phyloP scores from a whole-genome alignment of 2,888 invertebrate genomes.

The Herminia tarsipennalis region DNA sequence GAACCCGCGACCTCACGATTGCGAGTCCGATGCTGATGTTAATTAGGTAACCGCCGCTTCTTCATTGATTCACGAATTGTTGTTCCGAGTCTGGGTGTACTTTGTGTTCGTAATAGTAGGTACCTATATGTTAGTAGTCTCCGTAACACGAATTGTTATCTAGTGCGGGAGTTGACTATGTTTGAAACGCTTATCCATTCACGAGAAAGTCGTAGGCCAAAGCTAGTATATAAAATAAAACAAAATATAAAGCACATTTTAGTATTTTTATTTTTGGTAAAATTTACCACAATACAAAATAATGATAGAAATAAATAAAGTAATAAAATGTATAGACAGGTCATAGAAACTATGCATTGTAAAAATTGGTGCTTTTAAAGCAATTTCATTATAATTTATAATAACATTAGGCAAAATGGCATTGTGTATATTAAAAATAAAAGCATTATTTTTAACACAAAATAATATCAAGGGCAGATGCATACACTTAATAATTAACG shows the following conservation, averaged over 20 bases:
- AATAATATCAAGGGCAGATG: slow-evolving; percentile 83
- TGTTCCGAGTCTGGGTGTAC: too few relatives aligned
- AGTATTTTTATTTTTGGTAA: slow-evolving; percentile 86
- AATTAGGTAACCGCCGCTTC: too few relatives aligned
- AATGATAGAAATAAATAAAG: slow-evolving; percentile 85
- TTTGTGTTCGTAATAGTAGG: too few relatives aligned
- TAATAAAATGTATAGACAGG: slow-evolving; percentile 85
- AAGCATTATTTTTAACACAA: slow-evolving; percentile 81
- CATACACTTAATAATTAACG: slow-evolving; percentile 71
- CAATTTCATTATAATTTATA: slow-evolving; percentile 84
- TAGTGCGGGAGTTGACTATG: too few relatives aligned
- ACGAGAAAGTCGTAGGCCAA: too few relatives aligned
- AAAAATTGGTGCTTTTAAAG: slow-evolving; percentile 85
- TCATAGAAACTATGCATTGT: slow-evolving; percentile 84
- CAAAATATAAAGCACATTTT: slow-evolving; percentile 82
- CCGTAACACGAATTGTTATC: too few relatives aligned
- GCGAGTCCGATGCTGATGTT: too few relatives aligned
- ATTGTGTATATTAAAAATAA: slow-evolving; percentile 84
- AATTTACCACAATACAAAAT: slow-evolving; percentile 85
- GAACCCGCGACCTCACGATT: too few relatives aligned
- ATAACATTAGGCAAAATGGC: slow-evolving; percentile 86
- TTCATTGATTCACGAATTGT: too few relatives aligned
- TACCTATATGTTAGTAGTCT: too few relatives aligned
- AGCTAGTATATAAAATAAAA: slow-evolving; percentile 64
- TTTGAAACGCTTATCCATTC: too few relatives aligned